phyloP scores from a whole-genome alignment of 2,888 invertebrate genomes.

The Galeruca laticollis region DNA sequence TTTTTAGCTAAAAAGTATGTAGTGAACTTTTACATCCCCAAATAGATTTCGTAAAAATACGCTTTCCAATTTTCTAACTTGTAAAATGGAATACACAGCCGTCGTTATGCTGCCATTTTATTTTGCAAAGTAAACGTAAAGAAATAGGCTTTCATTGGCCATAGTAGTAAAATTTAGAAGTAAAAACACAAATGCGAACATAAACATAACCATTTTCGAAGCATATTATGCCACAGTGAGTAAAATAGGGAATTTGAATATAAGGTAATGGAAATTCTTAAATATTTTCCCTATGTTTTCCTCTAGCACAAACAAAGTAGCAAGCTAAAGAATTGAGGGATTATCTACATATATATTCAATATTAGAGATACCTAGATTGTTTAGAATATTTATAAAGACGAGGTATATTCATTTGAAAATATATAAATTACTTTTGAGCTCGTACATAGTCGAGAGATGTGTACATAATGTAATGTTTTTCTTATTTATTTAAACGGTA shows the following conservation, averaged over 20 bases:
- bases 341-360: constrained; percentile 11
- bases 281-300: constrained; percentile 36
- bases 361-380: background rate
- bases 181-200: constrained; percentile 49
- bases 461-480: no score
- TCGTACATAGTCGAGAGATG: no score
- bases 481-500: no score
- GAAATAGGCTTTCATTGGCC: constrained; percentile 46
- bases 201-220: constrained; percentile 50
- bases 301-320: background rate
- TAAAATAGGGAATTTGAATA: constrained; percentile 46
- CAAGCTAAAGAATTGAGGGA: background rate
- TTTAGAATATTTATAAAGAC: constrained; percentile 9
- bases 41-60: constrained; percentile 18
- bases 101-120: constrained; percentile 18
- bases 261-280: constrained; percentile 50
- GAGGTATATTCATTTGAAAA: background rate
- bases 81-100: constrained; percentile 3
- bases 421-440: background rate
- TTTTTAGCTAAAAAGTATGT: background rate
- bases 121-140: constrained; percentile 40
- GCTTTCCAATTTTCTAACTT: background rate
- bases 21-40: background rate
- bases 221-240: constrained; percentile 45
- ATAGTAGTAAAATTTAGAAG: constrained; percentile 51